Evolutionary conservation across 1,140 invertebrate genomes (phyloP), one percentile per base, ranked within the genome.

Genomic region (Polypedilum vanderplanki): DNA sequence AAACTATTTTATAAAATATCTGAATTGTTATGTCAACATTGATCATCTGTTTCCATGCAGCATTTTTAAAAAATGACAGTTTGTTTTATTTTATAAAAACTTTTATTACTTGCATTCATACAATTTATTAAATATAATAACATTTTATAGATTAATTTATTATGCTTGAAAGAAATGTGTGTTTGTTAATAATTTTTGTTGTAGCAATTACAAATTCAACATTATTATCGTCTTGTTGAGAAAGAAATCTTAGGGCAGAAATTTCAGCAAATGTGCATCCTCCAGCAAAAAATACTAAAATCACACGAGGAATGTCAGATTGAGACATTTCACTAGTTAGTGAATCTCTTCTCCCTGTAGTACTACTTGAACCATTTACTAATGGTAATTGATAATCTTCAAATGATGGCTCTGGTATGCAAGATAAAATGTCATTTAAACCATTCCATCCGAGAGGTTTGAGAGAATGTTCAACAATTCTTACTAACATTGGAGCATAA

Each of bases 231-330:
- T 97, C 95, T 83, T 95, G 91, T 79, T 95, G 92, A 7, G 95
- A 93, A 5, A 98, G 85, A 81, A 95, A 97, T 77, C 97, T 86
- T 1, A 99, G 83, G 0, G 96, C 95, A 1, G 96, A 94, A 78
- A 99, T 90, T 84, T 99, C 97, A 3, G 96, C 93, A 85, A 92
- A 98, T 0, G 97, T 99, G 80, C 96, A 96, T 2, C 97, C 97
- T 10, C 97, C 97, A 20, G 98, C 90, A 80, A 98, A 98, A 80
- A 97, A 95, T 0, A 98, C 94, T 5, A 98, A 82, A n/a, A 96
- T 90, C 0, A 96, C 89, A 79, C 88, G 88, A 0, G 91, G 87
- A 73, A 87, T 87, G 76, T 94, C 90, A 8, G 87, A 86, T 73
- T 86, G 85, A 0, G 89, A 90, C 76, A 86, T 87, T 78, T 91